Conservation (phyloP, 2,113 vertebrate species). For the Octodon degus region DNA sequence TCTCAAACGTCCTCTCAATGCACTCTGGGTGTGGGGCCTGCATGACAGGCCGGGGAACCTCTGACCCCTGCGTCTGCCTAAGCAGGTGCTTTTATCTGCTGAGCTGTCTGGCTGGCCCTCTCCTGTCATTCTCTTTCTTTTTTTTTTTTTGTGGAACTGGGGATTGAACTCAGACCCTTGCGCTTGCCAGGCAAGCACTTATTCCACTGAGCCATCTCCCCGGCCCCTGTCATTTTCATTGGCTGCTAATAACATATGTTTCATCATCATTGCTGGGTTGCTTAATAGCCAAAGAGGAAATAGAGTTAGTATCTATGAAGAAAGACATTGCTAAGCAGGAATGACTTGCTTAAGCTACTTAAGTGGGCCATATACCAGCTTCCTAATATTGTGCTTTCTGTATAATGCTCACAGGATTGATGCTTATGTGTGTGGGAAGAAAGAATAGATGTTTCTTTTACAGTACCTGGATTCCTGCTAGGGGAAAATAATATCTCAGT, state of each 20-base stretch:
- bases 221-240: neutral
- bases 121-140: neutral
- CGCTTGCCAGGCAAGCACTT: too few species aligned
- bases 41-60: too few species aligned
- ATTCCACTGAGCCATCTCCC: too few species aligned
- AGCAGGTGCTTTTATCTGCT: too few species aligned
- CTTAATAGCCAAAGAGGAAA: slow-evolving; percentile 3
- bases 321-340: neutral
- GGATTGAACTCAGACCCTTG: too few species aligned
- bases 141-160: too few species aligned
- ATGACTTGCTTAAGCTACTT: neutral
- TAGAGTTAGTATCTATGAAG: neutral
- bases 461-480: neutral
- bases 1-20: too few species aligned
- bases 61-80: too few species aligned
- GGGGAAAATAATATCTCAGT: neutral
- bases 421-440: rapidly evolving
- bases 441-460: neutral
- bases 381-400: neutral
- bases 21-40: too few species aligned
- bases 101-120: too few species aligned
- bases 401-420: neutral
- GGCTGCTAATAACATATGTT: neutral
- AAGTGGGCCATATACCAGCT: neutral
- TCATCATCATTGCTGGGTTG: neutral